phyloP scores from a whole-genome alignment of 2,797 vertebrate genomes.

The Diglossa cyanea region DNA sequence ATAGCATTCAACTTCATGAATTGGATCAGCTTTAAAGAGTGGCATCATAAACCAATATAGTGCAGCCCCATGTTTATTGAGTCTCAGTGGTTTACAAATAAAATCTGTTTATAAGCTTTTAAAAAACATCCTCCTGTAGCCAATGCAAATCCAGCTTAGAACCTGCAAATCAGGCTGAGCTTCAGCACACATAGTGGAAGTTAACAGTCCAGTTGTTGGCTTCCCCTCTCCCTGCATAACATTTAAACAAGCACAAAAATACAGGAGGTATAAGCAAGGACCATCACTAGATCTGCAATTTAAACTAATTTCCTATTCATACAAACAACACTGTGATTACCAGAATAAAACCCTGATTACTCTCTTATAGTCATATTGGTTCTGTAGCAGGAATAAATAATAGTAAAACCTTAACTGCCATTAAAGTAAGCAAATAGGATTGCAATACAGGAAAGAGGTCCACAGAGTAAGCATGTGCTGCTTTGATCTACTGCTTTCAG shows the following conservation, averaged over 20 bases:
- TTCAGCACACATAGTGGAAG: neutral
- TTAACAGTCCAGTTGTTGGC: neutral
- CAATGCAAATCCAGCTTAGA: neutral
- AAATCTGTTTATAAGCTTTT: neutral
- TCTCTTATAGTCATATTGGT: neutral
- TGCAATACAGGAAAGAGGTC: neutral
- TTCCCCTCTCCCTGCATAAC: neutral
- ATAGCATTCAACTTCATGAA: neutral
- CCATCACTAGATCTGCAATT: neutral
- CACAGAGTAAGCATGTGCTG: neutral
- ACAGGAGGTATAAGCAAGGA: neutral
- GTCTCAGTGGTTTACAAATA: neutral
- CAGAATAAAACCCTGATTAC: neutral
- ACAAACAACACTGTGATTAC: neutral
- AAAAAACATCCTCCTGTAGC: neutral
- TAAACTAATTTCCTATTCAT: neutral
- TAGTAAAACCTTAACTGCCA: slow-evolving; percentile 24
- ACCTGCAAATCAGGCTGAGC: neutral
- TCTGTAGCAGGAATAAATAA: slow-evolving; percentile 1
- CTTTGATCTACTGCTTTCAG: slow-evolving; percentile 53
- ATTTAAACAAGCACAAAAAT: neutral
- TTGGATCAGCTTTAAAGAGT: neutral
- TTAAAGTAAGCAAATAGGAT: slow-evolving; percentile 18
- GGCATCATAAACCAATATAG: neutral
- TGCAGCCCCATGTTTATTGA: neutral